Conservation (phyloP, 2,888 invertebrate genomes). For the Orchestes rusci region DNA sequence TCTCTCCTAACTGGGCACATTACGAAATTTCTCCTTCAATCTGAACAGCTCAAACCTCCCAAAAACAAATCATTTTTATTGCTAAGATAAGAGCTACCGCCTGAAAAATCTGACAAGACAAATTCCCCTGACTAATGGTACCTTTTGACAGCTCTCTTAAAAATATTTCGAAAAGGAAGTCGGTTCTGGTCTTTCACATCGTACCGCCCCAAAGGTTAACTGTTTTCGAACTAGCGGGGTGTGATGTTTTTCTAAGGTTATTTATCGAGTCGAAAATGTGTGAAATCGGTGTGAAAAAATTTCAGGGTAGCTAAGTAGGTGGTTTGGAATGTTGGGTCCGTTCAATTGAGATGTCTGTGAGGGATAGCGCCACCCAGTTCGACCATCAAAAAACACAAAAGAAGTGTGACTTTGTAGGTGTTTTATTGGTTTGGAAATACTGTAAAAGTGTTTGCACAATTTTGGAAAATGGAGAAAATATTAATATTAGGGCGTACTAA, state of each 20-base stretch:
- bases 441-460: too few species aligned
- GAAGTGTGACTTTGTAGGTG: too few species aligned
- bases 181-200: slow-evolving; percentile 12
- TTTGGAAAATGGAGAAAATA: too few species aligned
- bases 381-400: too few species aligned
- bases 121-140: slow-evolving; percentile 18
- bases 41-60: too few species aligned
- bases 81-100: slow-evolving; percentile 21
- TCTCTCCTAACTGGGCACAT: too few species aligned
- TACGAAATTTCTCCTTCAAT: too few species aligned
- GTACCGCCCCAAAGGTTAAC: slow-evolving; percentile 17
- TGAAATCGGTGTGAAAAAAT: slow-evolving; percentile 22
- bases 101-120: too few species aligned
- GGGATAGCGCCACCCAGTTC: slow-evolving; percentile 16
- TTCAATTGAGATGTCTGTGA: slow-evolving; percentile 17
- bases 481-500: too few species aligned
- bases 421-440: too few species aligned
- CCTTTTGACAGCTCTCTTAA: slow-evolving; percentile 17
- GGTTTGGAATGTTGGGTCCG: slow-evolving; percentile 12
- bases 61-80: slow-evolving; percentile 22
- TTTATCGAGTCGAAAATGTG: slow-evolving; percentile 17
- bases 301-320: slow-evolving; percentile 14
- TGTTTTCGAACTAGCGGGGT: slow-evolving; percentile 10
- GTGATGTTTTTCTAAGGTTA: too few species aligned
- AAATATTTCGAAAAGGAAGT: slow-evolving; percentile 21